Evolutionary conservation across 2,113 vertebrate species (phyloP).

Genomic region (Tamias sibiricus): DNA sequence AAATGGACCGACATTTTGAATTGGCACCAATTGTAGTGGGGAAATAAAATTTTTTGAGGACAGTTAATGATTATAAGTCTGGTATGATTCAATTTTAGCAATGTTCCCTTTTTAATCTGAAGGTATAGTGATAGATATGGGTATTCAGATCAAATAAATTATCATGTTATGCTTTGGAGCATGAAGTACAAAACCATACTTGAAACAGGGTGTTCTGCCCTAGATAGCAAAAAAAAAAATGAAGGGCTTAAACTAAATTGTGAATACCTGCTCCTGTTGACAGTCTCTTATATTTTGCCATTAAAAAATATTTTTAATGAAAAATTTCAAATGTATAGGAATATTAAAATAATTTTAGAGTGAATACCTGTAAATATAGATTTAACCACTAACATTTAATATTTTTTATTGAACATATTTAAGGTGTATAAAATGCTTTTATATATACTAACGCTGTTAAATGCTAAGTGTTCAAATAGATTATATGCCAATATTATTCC

Average conservation of each 20-base stretch:
- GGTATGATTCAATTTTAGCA: not conserved
- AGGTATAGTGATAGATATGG: not conserved
- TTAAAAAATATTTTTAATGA: not conserved
- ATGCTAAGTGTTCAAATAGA: not conserved
- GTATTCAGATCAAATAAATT: not conserved
- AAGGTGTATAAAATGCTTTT: not conserved
- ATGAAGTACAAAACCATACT: not conserved
- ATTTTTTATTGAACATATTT: not conserved
- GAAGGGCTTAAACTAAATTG: not conserved
- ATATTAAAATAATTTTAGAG: conserved; percentile 10
- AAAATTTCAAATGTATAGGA: not conserved
- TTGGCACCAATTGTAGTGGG: not conserved
- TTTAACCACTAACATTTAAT: not conserved
- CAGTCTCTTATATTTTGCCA: not conserved
- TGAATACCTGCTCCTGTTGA: not conserved
- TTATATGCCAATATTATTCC: not conserved
- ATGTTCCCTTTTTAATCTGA: not conserved
- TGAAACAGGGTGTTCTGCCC: conserved; percentile 5
- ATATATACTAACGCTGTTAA: not conserved
- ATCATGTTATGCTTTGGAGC: not conserved
- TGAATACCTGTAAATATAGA: not conserved
- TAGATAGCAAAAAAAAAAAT: not conserved
- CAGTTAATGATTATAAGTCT: not conserved
- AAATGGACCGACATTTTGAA: conserved; percentile 2
- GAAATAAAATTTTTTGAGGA: not conserved